A percentile compares a stretch with the other conserved stretches of the same genome.
Evolutionary conservation across 2,113 vertebrate genomes (phyloP).

Genomic region (Takifugu flavidus): DNA sequence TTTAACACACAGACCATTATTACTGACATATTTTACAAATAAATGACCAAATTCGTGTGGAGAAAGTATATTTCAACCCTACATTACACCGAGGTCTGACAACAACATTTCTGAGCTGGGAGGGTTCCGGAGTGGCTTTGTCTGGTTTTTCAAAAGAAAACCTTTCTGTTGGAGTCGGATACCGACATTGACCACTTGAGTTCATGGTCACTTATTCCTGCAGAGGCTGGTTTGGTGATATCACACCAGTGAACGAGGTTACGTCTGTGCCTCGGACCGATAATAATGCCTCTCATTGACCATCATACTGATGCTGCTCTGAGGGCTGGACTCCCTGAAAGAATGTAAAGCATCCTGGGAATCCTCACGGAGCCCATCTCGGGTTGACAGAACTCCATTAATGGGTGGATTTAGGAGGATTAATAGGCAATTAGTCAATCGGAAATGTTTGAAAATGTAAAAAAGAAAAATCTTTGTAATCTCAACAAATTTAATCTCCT

Average conservation of each 20-base stretch:
- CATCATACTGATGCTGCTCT: constrained; percentile 24
- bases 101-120: too few relatives aligned
- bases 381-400: constrained; percentile 14
- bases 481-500: too few relatives aligned
- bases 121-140: too few relatives aligned
- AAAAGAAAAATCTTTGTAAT: not conserved
- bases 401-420: constrained; percentile 21
- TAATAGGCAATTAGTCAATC: constrained; percentile 6
- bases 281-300: constrained; percentile 73
- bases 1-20: too few relatives aligned
- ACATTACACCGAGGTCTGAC: too few relatives aligned
- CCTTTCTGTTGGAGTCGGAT: too few relatives aligned
- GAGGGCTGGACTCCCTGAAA: constrained; percentile 46
- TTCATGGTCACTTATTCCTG: not conserved
- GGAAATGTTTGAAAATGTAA: constrained; percentile 10
- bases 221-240: too few relatives aligned
- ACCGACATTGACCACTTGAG: not conserved
- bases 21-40: too few relatives aligned
- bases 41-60: too few relatives aligned
- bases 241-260: constrained; percentile 45
- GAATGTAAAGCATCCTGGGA: constrained; percentile 68
- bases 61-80: too few relatives aligned
- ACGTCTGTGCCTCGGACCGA: constrained; percentile 61
- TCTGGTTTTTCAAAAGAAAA: too few relatives aligned
- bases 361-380: constrained; percentile 44